Conservation (phyloP, 2,113 vertebrate species). For the Spea bombifrons region DNA sequence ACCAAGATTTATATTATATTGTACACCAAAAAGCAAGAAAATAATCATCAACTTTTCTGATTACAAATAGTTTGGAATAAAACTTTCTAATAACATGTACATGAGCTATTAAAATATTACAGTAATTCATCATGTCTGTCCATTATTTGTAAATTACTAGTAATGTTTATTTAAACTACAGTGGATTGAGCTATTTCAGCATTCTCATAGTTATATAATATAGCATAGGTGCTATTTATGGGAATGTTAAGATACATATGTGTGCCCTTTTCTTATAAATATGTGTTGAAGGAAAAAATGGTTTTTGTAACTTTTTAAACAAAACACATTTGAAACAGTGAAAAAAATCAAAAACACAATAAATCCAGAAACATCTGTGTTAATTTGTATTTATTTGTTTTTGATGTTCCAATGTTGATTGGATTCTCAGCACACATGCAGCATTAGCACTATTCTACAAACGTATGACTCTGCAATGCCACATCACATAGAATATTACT, state of each 20-base stretch:
- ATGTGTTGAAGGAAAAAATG: not conserved
- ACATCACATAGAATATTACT: not conserved
- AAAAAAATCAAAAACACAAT: not conserved
- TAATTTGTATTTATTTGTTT: not conserved
- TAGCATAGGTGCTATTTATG: constrained; percentile 27
- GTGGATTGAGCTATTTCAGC: constrained; percentile 36
- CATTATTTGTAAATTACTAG: constrained; percentile 54
- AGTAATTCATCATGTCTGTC: constrained; percentile 13
- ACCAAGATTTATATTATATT: no score
- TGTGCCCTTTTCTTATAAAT: constrained; percentile 4
- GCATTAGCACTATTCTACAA: not conserved
- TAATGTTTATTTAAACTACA: constrained; percentile 53
- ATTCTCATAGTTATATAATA: constrained; percentile 26
- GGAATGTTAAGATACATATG: constrained; percentile 10
- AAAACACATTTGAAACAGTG: not conserved
- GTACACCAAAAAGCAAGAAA: no score
- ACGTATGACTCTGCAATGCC: not conserved
- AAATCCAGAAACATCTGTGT: not conserved
- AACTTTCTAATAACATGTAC: not conserved
- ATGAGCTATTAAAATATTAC: constrained; percentile 34
- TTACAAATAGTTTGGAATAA: not conserved
- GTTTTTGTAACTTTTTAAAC: not conserved
- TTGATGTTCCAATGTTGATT: no score
- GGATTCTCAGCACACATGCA: not conserved
- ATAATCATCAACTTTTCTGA: not conserved